phyloP scores from a whole-genome alignment of 2,888 invertebrate species.

The Keiferia lycopersicella region DNA sequence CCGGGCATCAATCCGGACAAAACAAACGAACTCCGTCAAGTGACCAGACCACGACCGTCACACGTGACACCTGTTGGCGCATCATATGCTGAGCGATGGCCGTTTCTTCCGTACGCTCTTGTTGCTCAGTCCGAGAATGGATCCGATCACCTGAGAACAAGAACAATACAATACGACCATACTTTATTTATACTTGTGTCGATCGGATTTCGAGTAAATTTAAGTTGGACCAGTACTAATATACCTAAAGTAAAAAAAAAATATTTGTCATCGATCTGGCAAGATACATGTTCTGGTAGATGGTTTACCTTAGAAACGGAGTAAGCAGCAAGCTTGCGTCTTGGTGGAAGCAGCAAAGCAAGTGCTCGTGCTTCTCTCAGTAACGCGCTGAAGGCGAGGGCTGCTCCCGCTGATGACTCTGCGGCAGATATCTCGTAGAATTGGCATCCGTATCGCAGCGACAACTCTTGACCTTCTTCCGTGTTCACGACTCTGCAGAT shows the following conservation, averaged over 20 bases:
- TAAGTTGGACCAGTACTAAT: too few relatives aligned
- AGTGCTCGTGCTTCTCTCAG: constrained; percentile 89
- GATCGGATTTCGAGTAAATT: too few relatives aligned
- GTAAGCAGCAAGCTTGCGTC: constrained; percentile 88
- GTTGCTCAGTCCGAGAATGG: constrained; percentile 89
- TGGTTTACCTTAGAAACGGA: constrained; percentile 85
- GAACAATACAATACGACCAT: too few relatives aligned
- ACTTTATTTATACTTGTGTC: too few relatives aligned
- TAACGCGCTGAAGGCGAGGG: constrained; percentile 89
- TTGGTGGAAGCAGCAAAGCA: constrained; percentile 85
- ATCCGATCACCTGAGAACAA: constrained; percentile 82
- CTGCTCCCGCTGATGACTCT: constrained; percentile 90
- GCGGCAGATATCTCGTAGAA: constrained; percentile 93
- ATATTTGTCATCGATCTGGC: too few relatives aligned
- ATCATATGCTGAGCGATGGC: constrained; percentile 89
- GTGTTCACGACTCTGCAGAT: constrained; percentile 86
- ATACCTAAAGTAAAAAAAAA: too few relatives aligned
- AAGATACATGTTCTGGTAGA: neutral
- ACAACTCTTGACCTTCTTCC: constrained; percentile 90
- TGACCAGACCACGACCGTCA: constrained; percentile 58
- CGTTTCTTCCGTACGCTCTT: constrained; percentile 89
- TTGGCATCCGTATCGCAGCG: constrained; percentile 89
- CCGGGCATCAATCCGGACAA: constrained; percentile 54
- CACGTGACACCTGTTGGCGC: constrained; percentile 37
- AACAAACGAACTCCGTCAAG: constrained; percentile 70